Percentiles rank a stretch among this genome's conserved stretches.
phyloP scores from a whole-genome alignment of 1,140 invertebrate species.

The Pseudomyrmex concolor region DNA sequence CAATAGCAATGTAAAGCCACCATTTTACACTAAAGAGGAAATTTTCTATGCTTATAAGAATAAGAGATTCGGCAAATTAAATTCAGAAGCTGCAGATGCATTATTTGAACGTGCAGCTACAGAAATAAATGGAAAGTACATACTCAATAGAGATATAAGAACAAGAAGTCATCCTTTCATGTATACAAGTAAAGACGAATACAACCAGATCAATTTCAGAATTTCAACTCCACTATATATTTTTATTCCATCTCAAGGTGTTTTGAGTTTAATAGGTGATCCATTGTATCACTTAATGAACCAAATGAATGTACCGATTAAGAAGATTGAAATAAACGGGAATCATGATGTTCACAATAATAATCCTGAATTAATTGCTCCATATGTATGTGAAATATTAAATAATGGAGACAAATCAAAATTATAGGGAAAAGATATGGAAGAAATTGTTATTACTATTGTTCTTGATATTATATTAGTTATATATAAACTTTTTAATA shows the following conservation, averaged over 20 bases:
- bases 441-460: no score
- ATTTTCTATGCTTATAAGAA: conserved; percentile 82
- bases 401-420: conserved; percentile 55
- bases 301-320: conserved; percentile 9
- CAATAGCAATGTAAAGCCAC: conserved; percentile 73
- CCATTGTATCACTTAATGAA: conserved; percentile 42
- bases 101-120: conserved; percentile 84
- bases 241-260: conserved; percentile 72
- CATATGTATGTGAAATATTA: conserved; percentile 81
- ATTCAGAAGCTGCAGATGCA: conserved; percentile 82
- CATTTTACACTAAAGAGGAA: conserved; percentile 85
- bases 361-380: conserved; percentile 85
- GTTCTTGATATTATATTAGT: no score
- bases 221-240: conserved; percentile 75
- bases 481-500: no score
- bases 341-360: conserved; percentile 89
- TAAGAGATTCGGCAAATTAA: conserved; percentile 77
- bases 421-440: not conserved
- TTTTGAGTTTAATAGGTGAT: not conserved
- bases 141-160: conserved; percentile 79
- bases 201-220: conserved; percentile 47
- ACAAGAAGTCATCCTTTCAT: conserved; percentile 66
- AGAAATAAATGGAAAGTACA: conserved; percentile 75
- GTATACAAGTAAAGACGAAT: conserved; percentile 61
- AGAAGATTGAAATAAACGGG: conserved; percentile 84